Evolutionary conservation across 2,888 invertebrate species (phyloP).

Genomic region (Patella caerulea): DNA sequence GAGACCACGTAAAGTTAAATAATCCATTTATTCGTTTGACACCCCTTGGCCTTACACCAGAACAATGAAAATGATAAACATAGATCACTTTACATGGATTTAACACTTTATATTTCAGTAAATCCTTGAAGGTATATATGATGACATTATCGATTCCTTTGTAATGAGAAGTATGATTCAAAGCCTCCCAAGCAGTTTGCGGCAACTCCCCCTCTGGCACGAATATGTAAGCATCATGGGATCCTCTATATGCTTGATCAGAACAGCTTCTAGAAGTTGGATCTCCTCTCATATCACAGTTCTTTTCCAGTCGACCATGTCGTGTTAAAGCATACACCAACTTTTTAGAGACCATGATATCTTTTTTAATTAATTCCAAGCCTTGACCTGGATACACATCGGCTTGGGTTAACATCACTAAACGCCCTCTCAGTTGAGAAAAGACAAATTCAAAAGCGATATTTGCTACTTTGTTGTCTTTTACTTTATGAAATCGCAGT

Average conservation of each 20-base stretch:
- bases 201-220: conserved; percentile 13
- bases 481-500: conserved; percentile 8
- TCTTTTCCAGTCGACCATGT: conserved; percentile 18
- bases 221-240: conserved; percentile 24
- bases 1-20: too few relatives aligned
- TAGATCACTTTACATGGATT: conserved; percentile 27
- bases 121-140: conserved; percentile 14
- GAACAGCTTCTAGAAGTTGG: not conserved
- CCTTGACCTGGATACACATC: conserved; percentile 24
- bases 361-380: conserved; percentile 10
- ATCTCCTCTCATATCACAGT: conserved; percentile 22
- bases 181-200: too few relatives aligned
- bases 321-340: conserved; percentile 22
- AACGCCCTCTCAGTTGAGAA: conserved; percentile 9
- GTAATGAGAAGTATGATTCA: not conserved
- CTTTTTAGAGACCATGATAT: not conserved
- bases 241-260: conserved; percentile 8
- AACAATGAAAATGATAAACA: conserved; percentile 23
- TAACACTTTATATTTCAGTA: conserved; percentile 17
- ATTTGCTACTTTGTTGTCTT: not conserved
- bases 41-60: not conserved
- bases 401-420: conserved; percentile 23
- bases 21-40: conserved; percentile 13
- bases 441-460: conserved; percentile 16
- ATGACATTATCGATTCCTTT: conserved; percentile 22